Percentiles rank a stretch among this genome's conserved stretches.
phyloP scores from a whole-genome alignment of 2,113 vertebrate genomes.

The Burhinus bistriatus region DNA sequence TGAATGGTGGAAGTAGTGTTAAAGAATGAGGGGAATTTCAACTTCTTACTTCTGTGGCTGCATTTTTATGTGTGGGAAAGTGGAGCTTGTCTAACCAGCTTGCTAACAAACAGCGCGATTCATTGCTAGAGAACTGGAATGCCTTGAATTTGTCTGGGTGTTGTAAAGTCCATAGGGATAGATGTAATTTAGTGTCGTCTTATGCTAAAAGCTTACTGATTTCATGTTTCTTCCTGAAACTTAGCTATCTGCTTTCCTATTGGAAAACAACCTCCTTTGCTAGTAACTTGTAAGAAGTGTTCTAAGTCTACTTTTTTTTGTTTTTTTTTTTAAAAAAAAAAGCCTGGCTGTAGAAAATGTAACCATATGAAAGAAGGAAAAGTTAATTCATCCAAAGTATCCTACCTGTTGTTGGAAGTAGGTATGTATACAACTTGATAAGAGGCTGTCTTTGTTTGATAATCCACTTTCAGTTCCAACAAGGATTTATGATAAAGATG shows the following conservation, averaged over 20 bases:
- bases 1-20: background rate
- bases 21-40: background rate
- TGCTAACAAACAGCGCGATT: background rate
- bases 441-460: background rate
- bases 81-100: background rate
- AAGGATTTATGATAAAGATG: background rate
- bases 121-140: background rate
- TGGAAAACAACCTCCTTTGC: background rate
- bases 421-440: background rate
- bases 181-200: background rate
- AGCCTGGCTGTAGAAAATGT: background rate
- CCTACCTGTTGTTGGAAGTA: background rate
- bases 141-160: background rate
- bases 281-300: background rate
- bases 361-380: background rate
- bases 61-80: background rate
- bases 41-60: background rate
- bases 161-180: background rate
- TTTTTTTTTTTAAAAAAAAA: background rate
- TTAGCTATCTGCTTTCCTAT: background rate
- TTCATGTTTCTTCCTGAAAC: background rate
- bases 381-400: background rate
- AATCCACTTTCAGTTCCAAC: background rate
- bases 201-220: background rate
- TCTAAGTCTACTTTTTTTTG: background rate